These are phyloP conservation scores for Urocitellus parryii DNA, from an alignment of 2,113 vertebrate species.

Conservation along the genomic window DNA sequence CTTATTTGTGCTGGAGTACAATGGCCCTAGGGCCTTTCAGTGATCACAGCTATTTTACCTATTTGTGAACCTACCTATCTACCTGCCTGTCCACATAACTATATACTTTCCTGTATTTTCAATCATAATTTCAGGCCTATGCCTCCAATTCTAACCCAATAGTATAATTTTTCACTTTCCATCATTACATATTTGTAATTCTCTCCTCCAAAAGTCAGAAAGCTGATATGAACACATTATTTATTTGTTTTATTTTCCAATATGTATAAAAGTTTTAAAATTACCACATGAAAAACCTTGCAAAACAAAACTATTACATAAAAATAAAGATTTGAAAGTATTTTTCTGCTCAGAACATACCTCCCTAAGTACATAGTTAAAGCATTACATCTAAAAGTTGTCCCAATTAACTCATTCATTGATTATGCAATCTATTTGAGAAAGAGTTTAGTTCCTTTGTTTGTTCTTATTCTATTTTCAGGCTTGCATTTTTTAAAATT, in stretches of 20 bases:
- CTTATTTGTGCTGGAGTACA: not conserved
- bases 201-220: not conserved
- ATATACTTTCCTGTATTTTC: not conserved
- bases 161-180: not conserved
- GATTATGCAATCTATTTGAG: not conserved
- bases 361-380: not conserved
- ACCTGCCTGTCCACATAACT: not conserved
- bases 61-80: not conserved
- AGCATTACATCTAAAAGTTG: not conserved
- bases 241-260: not conserved
- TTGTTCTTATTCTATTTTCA: conserved; percentile 32
- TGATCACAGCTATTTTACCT: not conserved
- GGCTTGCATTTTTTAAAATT: not conserved
- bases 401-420: not conserved
- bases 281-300: not conserved
- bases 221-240: not conserved
- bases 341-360: not conserved
- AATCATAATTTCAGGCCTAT: not conserved
- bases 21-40: not conserved
- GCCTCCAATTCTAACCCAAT: not conserved
- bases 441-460: conserved; percentile 13
- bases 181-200: not conserved
- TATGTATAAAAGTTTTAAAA: not conserved
- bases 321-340: not conserved
- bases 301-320: not conserved